These are phyloP conservation scores for Platanista minor DNA, from an alignment of 2,113 vertebrate species.

Conservation along the genomic window DNA sequence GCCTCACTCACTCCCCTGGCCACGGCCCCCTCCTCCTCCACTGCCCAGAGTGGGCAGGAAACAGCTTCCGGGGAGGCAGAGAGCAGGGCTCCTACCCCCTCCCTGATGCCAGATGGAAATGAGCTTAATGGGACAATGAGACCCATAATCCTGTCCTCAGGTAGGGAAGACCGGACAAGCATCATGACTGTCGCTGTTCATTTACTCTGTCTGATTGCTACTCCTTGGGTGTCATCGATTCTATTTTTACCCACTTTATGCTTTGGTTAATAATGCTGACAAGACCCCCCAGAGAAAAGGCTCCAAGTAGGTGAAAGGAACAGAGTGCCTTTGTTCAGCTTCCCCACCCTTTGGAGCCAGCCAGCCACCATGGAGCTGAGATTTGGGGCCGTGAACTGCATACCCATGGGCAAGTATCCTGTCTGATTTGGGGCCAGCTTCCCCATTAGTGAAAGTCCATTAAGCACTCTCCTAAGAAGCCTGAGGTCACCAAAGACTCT, in stretches of 20 bases:
- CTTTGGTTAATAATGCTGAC: conserved; percentile 18
- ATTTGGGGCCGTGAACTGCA: background rate
- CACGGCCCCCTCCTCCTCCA: background rate
- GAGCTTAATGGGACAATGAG: background rate
- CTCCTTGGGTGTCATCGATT: background rate
- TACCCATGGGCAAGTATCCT: background rate
- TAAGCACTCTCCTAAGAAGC: conserved; percentile 27
- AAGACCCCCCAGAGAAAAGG: background rate
- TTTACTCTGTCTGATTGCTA: background rate
- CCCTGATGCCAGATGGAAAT: background rate
- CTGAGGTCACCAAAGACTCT: conserved; percentile 28
- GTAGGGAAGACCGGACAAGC: background rate
- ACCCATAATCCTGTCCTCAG: background rate
- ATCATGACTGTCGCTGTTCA: background rate
- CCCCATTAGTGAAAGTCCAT: conserved; percentile 22
- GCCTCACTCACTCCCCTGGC: background rate
- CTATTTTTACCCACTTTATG: conserved; percentile 39
- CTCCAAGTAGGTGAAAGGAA: background rate
- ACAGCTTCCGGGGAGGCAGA: background rate
- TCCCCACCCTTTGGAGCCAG: background rate
- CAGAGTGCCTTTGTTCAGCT: background rate
- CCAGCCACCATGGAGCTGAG: background rate
- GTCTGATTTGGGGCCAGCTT: conserved; percentile 3
- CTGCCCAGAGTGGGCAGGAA: background rate
- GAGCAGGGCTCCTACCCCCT: background rate